Evolutionary conservation across 2,797 vertebrate species (phyloP).

Genomic region (Choloepus didactylus): DNA sequence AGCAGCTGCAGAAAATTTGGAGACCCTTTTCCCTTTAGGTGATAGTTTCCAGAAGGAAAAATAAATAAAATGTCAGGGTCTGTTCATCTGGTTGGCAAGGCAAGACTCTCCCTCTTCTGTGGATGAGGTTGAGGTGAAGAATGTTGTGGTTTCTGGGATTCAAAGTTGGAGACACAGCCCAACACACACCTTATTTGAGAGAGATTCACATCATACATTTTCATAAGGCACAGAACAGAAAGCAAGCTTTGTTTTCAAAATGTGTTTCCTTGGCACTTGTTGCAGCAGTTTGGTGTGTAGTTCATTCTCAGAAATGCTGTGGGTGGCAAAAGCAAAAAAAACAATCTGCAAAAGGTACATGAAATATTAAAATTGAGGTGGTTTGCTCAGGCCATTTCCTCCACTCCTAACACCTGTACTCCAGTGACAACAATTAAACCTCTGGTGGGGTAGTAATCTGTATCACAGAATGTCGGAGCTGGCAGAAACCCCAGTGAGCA

Average conservation of each 20-base stretch:
- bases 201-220: constrained; percentile 79
- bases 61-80: constrained; percentile 80
- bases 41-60: constrained; percentile 79
- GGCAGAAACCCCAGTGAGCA: constrained; percentile 23
- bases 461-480: constrained; percentile 17
- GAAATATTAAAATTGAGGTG: constrained; percentile 74
- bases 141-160: constrained; percentile 79
- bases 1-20: constrained; percentile 81
- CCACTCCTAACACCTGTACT: constrained; percentile 66
- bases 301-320: constrained; percentile 75
- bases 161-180: constrained; percentile 72
- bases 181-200: constrained; percentile 78
- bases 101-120: background rate
- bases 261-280: constrained; percentile 75
- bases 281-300: constrained; percentile 74
- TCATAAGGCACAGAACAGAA: constrained; percentile 78
- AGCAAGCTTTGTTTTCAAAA: constrained; percentile 79
- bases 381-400: constrained; percentile 30
- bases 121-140: constrained; percentile 61
- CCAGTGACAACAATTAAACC: constrained; percentile 59
- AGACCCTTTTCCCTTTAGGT: constrained; percentile 65
- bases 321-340: constrained; percentile 64
- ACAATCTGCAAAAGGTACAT: constrained; percentile 57
- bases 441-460: constrained; percentile 19
- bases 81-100: constrained; percentile 78